Evolutionary conservation across 2,888 invertebrate species (phyloP).

Genomic region (Lochmaea capreae): DNA sequence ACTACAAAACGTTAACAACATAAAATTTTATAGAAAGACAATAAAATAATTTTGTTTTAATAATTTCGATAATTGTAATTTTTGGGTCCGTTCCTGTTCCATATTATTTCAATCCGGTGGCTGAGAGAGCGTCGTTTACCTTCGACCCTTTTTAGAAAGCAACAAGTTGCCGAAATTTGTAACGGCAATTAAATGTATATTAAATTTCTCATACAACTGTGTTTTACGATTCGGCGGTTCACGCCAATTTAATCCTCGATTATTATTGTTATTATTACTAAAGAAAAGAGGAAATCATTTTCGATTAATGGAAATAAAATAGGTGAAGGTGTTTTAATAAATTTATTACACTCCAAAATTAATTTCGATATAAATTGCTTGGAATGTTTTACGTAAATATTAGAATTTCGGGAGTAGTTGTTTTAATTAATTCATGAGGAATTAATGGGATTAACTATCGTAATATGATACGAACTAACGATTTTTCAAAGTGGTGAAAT

Average conservation of each 20-base stretch:
- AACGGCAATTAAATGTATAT: conserved; percentile 46
- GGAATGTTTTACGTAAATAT: no score
- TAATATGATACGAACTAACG: conserved; percentile 8
- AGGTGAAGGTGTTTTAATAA: not conserved
- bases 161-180: conserved; percentile 49
- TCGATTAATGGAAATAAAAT: conserved; percentile 25
- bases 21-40: no score
- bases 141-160: conserved; percentile 34
- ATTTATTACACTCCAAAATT: not conserved
- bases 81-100: conserved; percentile 11
- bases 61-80: not conserved
- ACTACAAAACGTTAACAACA: no score
- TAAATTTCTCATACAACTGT: conserved; percentile 40
- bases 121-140: conserved; percentile 18
- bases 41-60: no score
- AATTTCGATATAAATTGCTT: not conserved
- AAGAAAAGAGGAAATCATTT: conserved; percentile 14
- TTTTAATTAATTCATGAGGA: not conserved
- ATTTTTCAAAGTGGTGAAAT: not conserved
- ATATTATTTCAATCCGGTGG: conserved; percentile 17
- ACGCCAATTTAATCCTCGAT: conserved; percentile 19
- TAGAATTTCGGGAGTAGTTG: no score
- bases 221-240: conserved; percentile 33
- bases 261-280: conserved; percentile 23
- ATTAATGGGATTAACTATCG: conserved; percentile 5